These are phyloP conservation scores for Neocrepidodera transversa DNA, from an alignment of 2,888 invertebrate species.

Conservation along the genomic window DNA sequence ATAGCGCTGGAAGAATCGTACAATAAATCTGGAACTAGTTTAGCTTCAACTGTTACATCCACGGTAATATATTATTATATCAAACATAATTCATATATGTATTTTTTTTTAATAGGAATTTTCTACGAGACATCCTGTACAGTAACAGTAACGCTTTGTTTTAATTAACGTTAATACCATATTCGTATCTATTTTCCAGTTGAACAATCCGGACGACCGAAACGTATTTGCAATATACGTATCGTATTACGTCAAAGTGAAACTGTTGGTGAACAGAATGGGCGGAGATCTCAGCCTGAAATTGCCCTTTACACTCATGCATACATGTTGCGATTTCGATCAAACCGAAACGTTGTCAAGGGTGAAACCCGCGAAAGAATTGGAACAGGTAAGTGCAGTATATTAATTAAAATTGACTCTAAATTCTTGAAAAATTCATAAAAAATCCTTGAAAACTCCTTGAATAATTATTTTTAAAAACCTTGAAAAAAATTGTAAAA, in stretches of 20 bases:
- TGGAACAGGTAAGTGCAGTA: not conserved
- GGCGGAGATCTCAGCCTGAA: constrained; percentile 82
- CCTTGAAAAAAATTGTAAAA: too few relatives aligned
- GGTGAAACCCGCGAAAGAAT: constrained; percentile 19
- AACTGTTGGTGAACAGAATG: constrained; percentile 80
- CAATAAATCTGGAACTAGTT: constrained; percentile 69
- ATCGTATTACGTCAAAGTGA: constrained; percentile 89
- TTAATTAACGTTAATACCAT: too few relatives aligned
- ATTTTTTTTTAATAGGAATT: too few relatives aligned
- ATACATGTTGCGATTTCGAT: constrained; percentile 72
- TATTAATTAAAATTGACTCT: too few relatives aligned
- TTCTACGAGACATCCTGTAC: too few relatives aligned
- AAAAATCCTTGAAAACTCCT: too few relatives aligned
- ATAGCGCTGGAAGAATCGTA: constrained; percentile 88
- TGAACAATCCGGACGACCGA: constrained; percentile 72
- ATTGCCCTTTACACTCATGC: constrained; percentile 80
- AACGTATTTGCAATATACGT: constrained; percentile 92
- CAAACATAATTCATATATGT: too few relatives aligned
- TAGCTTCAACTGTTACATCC: constrained; percentile 67
- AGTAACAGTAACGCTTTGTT: too few relatives aligned
- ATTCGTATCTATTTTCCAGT: constrained; percentile 25
- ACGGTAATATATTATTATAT: constrained; percentile 42
- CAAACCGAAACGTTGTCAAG: constrained; percentile 31
- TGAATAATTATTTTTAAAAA: too few relatives aligned
- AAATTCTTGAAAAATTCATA: too few relatives aligned